Conservation (phyloP, 2,113 vertebrate genomes). For the Melanerpes formicivorus region DNA sequence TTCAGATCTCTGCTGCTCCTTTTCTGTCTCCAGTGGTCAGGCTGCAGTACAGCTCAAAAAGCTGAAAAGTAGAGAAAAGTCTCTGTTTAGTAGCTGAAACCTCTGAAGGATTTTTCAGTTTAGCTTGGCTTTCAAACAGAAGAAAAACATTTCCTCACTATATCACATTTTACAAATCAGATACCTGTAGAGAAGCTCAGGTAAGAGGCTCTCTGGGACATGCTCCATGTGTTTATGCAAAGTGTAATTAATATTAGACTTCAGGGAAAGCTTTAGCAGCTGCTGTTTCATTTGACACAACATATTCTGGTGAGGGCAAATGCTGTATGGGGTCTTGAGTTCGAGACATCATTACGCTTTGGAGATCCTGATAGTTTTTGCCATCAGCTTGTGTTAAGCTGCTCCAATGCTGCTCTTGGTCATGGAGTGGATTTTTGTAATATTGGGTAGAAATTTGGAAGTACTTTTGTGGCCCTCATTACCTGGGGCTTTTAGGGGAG, state of each 20-base stretch:
- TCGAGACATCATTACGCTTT: neutral
- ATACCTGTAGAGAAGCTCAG: neutral
- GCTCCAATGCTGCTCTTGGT: neutral
- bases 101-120: neutral
- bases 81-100: neutral
- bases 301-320: neutral
- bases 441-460: neutral
- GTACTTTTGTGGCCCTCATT: neutral
- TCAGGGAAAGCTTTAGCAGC: neutral
- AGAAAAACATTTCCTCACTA: neutral
- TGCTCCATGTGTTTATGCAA: neutral
- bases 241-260: neutral
- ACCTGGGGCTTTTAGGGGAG: neutral
- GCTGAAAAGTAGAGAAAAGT: neutral
- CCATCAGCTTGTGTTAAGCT: neutral
- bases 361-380: neutral
- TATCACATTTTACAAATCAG: neutral
- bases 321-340: neutral
- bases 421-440: neutral
- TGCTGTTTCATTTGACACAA: neutral
- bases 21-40: neutral
- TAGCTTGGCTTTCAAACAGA: neutral
- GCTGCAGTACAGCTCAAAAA: neutral
- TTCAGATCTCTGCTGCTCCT: neutral
- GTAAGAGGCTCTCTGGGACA: neutral